Percentiles rank a stretch among this genome's conserved stretches.
These are phyloP conservation scores for Prorops nasuta DNA, from an alignment of 1,140 invertebrate genomes.

Conservation along the genomic window DNA sequence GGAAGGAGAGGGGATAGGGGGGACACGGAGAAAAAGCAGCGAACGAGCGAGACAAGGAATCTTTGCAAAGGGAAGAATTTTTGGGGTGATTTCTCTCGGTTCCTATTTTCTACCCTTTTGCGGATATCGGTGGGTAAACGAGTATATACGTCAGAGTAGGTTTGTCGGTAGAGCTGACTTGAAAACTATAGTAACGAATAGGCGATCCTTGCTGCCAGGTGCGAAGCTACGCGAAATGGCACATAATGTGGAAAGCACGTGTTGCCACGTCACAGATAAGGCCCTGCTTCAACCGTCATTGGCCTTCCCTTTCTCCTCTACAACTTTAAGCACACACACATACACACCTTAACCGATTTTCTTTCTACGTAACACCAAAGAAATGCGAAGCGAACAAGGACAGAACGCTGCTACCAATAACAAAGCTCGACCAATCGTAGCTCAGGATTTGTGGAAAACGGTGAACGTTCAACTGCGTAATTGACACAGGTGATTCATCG, in stretches of 20 bases:
- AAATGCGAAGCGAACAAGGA: too few relatives aligned
- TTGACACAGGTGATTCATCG: too few relatives aligned
- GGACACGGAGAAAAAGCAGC: background rate
- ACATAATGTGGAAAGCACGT: background rate
- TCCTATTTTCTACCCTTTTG: conserved; percentile 33
- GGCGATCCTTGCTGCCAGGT: background rate
- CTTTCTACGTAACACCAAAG: too few relatives aligned
- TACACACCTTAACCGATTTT: too few relatives aligned
- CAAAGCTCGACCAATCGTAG: background rate
- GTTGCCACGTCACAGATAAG: background rate
- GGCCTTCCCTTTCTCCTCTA: background rate
- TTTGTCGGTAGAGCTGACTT: background rate
- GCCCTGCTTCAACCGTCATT: background rate
- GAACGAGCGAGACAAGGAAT: background rate
- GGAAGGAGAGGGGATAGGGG: conserved; percentile 1
- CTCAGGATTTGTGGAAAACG: background rate
- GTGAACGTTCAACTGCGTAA: too few relatives aligned
- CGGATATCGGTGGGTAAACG: conserved; percentile 9
- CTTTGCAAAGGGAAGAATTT: too few relatives aligned
- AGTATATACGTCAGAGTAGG: too few relatives aligned
- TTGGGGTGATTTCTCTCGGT: conserved; percentile 36
- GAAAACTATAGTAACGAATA: background rate
- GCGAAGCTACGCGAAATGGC: background rate
- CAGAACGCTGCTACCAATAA: too few relatives aligned
- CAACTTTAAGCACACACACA: too few relatives aligned